These are phyloP conservation scores for Caenorhabditis plicata DNA, from an alignment of 2,888 invertebrate species.

Conservation along the genomic window DNA sequence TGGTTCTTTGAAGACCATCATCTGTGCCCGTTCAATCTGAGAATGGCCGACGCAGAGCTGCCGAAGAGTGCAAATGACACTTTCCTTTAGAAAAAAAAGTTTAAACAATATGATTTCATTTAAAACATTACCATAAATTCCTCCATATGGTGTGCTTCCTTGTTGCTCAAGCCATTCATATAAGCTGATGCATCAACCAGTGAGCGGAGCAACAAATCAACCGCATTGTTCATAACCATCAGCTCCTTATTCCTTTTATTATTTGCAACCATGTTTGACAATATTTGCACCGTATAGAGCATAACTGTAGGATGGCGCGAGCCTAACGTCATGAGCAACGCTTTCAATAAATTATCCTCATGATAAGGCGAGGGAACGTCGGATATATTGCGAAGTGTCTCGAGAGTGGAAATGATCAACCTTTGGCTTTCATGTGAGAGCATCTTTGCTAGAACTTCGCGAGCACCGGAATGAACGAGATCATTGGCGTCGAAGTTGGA, in stretches of 20 bases:
- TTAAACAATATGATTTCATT: neutral
- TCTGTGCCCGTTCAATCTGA: conserved; percentile 38
- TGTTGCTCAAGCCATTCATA: conserved; percentile 12
- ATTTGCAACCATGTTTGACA: conserved; percentile 58
- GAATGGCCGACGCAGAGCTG: conserved; percentile 46
- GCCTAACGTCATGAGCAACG: conserved; percentile 33
- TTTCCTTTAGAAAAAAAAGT: conserved; percentile 39
- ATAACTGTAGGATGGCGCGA: conserved; percentile 25
- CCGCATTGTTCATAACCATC: conserved; percentile 36
- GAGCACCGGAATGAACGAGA: conserved; percentile 30
- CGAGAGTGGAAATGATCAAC: conserved; percentile 41
- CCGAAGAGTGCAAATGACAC: conserved; percentile 42
- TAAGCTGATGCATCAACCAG: conserved; percentile 27
- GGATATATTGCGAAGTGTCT: conserved; percentile 49
- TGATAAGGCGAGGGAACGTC: conserved; percentile 28
- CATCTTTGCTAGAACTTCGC: conserved; percentile 18
- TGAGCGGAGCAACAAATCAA: conserved; percentile 38
- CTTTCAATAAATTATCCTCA: conserved; percentile 26
- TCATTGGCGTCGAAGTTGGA: conserved; percentile 38
- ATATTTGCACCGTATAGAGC: conserved; percentile 44
- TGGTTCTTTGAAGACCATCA: conserved; percentile 22
- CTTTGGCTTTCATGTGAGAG: conserved; percentile 44
- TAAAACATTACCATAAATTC: conserved; percentile 15
- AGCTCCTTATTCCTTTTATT: conserved; percentile 50
- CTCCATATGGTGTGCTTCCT: conserved; percentile 32